Conservation (phyloP, 2,888 invertebrate species). For the Athalia rosae region DNA sequence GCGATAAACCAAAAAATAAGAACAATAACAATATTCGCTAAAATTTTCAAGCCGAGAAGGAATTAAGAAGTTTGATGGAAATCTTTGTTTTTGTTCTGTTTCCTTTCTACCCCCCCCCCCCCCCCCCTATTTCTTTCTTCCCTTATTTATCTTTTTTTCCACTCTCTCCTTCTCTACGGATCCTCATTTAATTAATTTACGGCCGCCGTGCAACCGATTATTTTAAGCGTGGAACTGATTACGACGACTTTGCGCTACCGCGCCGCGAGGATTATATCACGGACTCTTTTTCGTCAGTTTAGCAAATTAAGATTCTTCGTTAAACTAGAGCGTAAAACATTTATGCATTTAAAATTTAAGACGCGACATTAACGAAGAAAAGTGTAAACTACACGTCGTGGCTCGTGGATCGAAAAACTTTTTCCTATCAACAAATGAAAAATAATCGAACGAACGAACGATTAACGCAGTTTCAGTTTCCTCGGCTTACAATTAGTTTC, state of each 20-base stretch:
- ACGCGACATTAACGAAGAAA: no score
- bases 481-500: no score
- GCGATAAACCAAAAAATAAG: not conserved
- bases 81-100: slow-evolving; percentile 7
- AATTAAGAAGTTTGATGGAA: slow-evolving; percentile 36
- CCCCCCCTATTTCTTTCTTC: not conserved
- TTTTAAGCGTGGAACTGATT: slow-evolving; percentile 26
- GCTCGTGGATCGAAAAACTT: no score
- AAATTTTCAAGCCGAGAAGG: slow-evolving; percentile 2
- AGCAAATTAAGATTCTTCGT: no score
- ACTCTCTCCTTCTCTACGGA: not conserved
- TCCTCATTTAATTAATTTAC: slow-evolving; percentile 33
- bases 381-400: no score
- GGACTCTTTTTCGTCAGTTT: no score
- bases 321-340: no score
- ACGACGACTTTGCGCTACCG: slow-evolving; percentile 18
- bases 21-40: not conserved
- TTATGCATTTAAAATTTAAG: no score
- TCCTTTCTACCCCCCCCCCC: no score
- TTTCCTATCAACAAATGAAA: no score
- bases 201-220: slow-evolving; percentile 3
- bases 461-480: no score
- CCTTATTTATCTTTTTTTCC: not conserved
- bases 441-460: no score
- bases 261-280: not conserved